Evolutionary conservation across 2,113 vertebrate genomes (phyloP).

Genomic region (Elanoides forficatus): DNA sequence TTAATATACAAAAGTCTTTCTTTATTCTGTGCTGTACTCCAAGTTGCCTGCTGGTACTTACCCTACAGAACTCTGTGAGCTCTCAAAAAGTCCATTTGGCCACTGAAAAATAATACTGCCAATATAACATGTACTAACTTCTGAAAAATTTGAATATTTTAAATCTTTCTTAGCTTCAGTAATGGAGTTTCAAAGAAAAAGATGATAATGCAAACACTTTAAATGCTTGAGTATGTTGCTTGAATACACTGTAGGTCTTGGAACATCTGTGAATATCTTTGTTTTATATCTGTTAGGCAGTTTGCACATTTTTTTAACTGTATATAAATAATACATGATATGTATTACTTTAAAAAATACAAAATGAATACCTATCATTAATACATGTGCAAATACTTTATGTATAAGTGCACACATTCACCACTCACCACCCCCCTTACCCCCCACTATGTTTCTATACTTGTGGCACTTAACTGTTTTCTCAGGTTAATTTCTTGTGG

Average conservation of each 20-base stretch:
- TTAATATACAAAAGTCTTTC: not conserved
- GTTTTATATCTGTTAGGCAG: not conserved
- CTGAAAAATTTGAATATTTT: not conserved
- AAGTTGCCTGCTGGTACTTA: not conserved
- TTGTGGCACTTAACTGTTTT: not conserved
- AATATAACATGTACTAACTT: not conserved
- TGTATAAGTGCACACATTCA: not conserved
- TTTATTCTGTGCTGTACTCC: not conserved
- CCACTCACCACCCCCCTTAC: rapidly evolving
- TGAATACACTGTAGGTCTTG: not conserved
- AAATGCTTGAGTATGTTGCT: not conserved
- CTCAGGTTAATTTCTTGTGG: not conserved
- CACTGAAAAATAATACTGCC: not conserved
- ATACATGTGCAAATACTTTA: not conserved
- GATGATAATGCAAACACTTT: not conserved
- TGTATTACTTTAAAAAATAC: not conserved
- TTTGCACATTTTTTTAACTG: not conserved
- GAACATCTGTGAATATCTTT: not conserved
- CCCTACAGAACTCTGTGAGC: not conserved
- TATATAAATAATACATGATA: not conserved
- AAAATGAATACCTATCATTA: not conserved
- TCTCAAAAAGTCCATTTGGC: not conserved
- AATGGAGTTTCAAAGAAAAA: not conserved
- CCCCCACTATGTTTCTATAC: not conserved
- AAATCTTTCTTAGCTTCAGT: not conserved